Evolutionary conservation across 2,797 vertebrate species (phyloP), one percentile per base, ranked within the genome.

Genomic region (Poeciliopsis infans): DNA sequence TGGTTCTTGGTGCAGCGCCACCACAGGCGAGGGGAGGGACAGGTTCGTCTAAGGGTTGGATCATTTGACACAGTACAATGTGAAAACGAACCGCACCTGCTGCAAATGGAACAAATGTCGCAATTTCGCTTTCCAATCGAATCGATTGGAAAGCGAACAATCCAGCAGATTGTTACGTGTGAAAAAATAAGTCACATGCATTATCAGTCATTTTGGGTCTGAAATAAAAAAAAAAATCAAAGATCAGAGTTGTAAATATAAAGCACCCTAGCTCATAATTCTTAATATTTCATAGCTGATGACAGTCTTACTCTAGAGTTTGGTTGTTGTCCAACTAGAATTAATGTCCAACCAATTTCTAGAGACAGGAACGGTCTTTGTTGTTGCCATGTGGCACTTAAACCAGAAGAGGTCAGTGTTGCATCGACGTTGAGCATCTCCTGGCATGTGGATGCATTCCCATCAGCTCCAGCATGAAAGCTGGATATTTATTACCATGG

Each of bases 351-450:
- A 82, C 61, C 46, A 1, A 46, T 77, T 72, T 80, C 11, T 69
- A 18, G 33, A 53, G 41, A 46, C 46, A 10, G 45, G 8, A 0
- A 8, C 45, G 39, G 39, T 33, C 12, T 79, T 86, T 85, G 84
- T 87, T 85, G 73, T 87, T 81, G 79, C 72, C 59, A 75, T 93
- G 86, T 83, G 39, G 2, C 11, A n/a, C 57, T 74, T 85, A 57
- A 7, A 73, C 93, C 95, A 95, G 93, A 80, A 94, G 95, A 94
- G 94, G 95, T 92, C 91, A 93, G 91, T 94, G 91, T 93, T 94
- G 94, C 75, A 89, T 81, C 75, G 86, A 86, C 36, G 15, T 85
- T 75, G 45, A 36, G 39, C 75, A 68, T 68, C 76, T 68, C 0
- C 18, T 45, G 79, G 77, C 76, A 43, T 68, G 68, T 31, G 83